Evolutionary conservation across 2,113 vertebrate species (phyloP), one percentile per base, ranked within the genome.

Genomic region (Callithrix jacchus): DNA sequence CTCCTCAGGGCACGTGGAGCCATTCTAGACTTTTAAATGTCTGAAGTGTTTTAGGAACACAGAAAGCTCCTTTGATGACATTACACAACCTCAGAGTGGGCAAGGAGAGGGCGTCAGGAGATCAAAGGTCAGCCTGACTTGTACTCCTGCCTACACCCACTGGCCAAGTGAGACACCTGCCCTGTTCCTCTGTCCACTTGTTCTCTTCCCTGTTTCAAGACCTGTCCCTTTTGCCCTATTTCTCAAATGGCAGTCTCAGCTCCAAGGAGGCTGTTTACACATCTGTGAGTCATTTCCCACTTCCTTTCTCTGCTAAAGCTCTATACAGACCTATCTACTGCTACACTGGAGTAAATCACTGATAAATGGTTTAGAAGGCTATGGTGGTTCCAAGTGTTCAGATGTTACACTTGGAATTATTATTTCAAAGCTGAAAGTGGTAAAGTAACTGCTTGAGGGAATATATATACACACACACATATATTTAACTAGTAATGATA

Each of bases 141-240:
- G 20, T 1, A 30, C 10, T 27, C 82, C 58, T 13, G 13, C 13
- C 45, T 32, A 25, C 0, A 0, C 23, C 25, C 64, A 1, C 40
- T 9, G 3, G 56, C 23, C 61, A 6, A 35, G 37, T 2, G 14
- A 73, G 37, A 61, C 11, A 1, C 56, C 49, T 1, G 27, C 3
- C 3, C 16, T n/a, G 52, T 4, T 40, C 16, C 42, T 25, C 56
- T 16, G 47, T 27, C 42, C 13, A 8, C 71, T 45, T 42, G 42
- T n/a, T 52, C 30, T 32, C 52, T 81, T 18, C 35, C 35, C 56
- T 87, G 54, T 56, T 82, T 52, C 35, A 0, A 40, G 81, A 32
- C 18, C 35, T n/a, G 0, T 12, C 47, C 85, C 20, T 25, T 35
- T 17, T 18, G n/a, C 5, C 35, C 40, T 32, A 4, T 16, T 56